Base-by-base conservation (phyloP, 2,888 invertebrate species). In the Zhengitettix transpicula region DNA sequence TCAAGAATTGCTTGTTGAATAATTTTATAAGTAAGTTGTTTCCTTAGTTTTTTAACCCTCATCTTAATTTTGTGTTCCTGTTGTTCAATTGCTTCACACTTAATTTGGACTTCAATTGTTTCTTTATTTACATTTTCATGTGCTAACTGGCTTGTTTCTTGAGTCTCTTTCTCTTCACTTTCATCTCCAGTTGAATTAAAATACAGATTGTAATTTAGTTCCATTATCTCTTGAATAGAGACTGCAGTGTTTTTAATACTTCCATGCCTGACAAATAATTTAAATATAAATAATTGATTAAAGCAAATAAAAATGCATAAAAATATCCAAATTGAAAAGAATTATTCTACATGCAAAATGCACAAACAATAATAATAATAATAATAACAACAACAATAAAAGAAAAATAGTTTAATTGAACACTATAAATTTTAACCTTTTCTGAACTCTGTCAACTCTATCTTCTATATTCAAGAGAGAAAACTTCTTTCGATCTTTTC, bases 121-220 rank as follows among this genome's bases (percentile, higher is more conserved):
- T 15, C 10, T 14, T 75, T 73, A 66, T 55, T 28, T 40, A 11
- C 42, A 15, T 47, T 56, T 44, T 28, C 54, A 10, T 51, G 51
- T 14, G 28, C 7, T 28, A 28, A 28, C 7, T 28, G 28, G 28
- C 7, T 28, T 28, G 28, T 5, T 28, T 17, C 56, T 14, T 28
- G 15, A 51, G n/a, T 12, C n/a, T 51, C 16, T 51, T 51, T 51
- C 1, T 62, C 64, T 55, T 64, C 64, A 28, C 52, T 57, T 15
- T 15, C 15, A n/a, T 51, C 15, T 17, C 28, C 53, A 53, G 16
- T 28, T 1, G 28, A 10, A 53, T 87, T 82, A 66, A 85, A 84
- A 67, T 85, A 85, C 8, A 89, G 69, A 60, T 80, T 80, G 65
- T 82, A 83, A 71, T 89, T 89, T 5, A 81, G 75, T 41, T 75